Base-by-base conservation (phyloP, 2,113 vertebrate genomes). In the Spea bombifrons region DNA sequence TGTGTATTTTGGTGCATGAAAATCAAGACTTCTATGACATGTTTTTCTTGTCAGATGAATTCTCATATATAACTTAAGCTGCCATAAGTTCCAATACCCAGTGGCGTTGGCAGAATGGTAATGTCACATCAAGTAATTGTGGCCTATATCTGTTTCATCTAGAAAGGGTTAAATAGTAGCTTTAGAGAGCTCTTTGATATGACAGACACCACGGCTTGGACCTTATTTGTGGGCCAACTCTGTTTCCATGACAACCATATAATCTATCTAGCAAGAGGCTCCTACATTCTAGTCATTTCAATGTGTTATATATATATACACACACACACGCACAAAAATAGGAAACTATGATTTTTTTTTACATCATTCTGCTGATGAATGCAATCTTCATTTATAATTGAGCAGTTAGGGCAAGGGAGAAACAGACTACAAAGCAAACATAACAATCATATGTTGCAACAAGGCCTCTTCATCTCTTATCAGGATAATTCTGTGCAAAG, bases 161-260 rank as follows among this genome's bases (percentile, higher is more conserved):
- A 75, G 80, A 82, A 81, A 73, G 80, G 76, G 83, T 85, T 74
- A 89, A 87, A 89, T 86, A 87, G 30, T 43, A 85, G 57, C 78
- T 86, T 80, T 73, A 71, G 83, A 80, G 48, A 82, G 83, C 83
- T 69, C 85, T 73, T 81, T 85, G 84, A 88, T 83, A 84, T 88
- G 87, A 82, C 83, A 84, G 85, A 89, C 75, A 86, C 49, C 71
- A 85, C 82, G 84, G 80, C 81, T 86, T 75, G 78, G 86, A 84
- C 80, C 87, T 86, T 81, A 88, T 84, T 86, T 90, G 67, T 73
- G 70, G 64, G 86, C 85, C 79, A 81, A 90, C 83, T 73, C 81
- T 30, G 81, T 89, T 90, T 84, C 86, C 87, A 83, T 90, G 87
- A 85, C 83, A 90, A 90, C 84, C 68, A 75, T 84, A 80, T 82